Evolutionary conservation across 2,888 invertebrate genomes (phyloP), one percentile per base, ranked within the genome.

Genomic region (Blastobasis adustella): DNA sequence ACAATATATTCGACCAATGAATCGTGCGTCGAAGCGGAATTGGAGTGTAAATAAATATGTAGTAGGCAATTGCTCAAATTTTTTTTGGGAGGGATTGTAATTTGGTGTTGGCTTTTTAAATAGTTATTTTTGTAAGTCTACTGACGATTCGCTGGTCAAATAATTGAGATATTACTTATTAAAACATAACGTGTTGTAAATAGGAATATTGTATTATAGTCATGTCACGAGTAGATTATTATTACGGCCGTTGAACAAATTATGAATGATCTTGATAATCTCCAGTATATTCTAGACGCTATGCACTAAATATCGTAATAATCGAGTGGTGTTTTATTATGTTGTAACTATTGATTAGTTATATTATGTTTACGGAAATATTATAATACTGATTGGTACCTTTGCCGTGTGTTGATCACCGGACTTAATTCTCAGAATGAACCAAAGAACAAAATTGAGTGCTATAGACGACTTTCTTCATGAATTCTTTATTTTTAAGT

Each of bases 361-460:
- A 23, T 23, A 23, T 23, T 23, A 23, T 23, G 23, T 23, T 23
- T 23, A 23, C 23, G 23, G 23, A 23, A 23, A 23, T 23, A 23
- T 23, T 23, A 23, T 23, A 23, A 23, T 23, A 23, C 23, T 23
- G 23, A 23, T 23, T 23, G 23, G 23, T 23, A 23, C 23, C 23
- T 23, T 23, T 23, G 23, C 3, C 2, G 23, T 23, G 7, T 9
- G 4, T 41, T 41, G 41, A 7, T 41, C 8, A 9, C 41, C 41
- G 23, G 59, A 62, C 61, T 57, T 60, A 55, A 64, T 57, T 67
- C 65, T 68, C 66, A 70, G 53, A 62, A 62, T 67, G 71, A 69
- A 73, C 79, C 79, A 79, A 79, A 79, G 79, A 79, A 71, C 69
- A 72, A 72, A 73, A 70, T 71, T 65, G 61, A 62, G 66, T 58